Evolutionary conservation across 2,888 invertebrate species (phyloP).

Genomic region (Drosophila birchii): DNA sequence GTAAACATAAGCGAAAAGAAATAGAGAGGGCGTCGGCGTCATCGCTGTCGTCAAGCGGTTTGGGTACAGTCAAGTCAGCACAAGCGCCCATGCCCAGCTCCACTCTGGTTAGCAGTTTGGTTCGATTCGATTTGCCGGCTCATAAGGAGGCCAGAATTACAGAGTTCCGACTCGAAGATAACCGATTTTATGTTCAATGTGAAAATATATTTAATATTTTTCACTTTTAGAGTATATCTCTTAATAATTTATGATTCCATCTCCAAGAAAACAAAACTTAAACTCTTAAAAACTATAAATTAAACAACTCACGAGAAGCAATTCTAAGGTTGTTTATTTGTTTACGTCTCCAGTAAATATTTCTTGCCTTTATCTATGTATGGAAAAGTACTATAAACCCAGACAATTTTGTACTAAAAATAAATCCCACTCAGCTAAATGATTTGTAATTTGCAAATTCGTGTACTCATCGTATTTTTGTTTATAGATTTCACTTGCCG

Average conservation of each 20-base stretch:
- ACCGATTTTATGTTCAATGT: neutral
- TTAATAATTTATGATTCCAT: no score
- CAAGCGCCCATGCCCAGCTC: conserved; percentile 15
- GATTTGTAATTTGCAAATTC: conserved; percentile 26
- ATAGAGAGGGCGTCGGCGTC: conserved; percentile 45
- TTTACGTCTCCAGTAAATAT: neutral
- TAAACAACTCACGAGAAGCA: neutral
- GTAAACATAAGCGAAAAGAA: conserved; percentile 43
- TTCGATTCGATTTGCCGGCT: conserved; percentile 10
- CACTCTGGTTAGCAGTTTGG: neutral
- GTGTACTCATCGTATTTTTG: conserved; percentile 31
- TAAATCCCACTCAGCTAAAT: conserved; percentile 1
- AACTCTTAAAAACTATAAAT: neutral
- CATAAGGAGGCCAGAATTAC: conserved; percentile 12
- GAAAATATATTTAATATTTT: neutral
- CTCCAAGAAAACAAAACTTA: neutral
- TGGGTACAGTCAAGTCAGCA: conserved; percentile 51
- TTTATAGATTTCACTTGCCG: conserved; percentile 20
- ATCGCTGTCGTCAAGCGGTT: conserved; percentile 42
- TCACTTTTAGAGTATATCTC: neutral
- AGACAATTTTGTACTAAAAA: neutral
- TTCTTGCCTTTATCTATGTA: neutral
- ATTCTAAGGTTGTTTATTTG: conserved; percentile 11
- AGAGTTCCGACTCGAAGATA: conserved; percentile 1
- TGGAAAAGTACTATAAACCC: conserved; percentile 6